Evolutionary conservation across 2,113 vertebrate genomes (phyloP).

Genomic region (Myodes glareolus): DNA sequence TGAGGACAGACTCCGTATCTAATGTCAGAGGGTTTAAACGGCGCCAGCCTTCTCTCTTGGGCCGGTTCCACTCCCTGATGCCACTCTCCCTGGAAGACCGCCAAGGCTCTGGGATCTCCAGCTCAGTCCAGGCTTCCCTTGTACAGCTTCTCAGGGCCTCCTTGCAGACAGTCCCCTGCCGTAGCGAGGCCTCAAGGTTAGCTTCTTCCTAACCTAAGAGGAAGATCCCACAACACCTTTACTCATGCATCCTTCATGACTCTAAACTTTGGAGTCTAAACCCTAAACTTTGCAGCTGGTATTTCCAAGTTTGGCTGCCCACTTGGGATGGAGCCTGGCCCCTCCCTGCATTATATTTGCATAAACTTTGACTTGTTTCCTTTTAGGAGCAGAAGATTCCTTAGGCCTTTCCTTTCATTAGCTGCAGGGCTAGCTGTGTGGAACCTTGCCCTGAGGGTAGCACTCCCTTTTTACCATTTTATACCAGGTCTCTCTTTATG

Average conservation of each 20-base stretch:
- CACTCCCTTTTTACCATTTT: neutral
- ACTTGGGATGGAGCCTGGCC: neutral
- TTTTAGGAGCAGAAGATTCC: neutral
- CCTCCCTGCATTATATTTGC: neutral
- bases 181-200: neutral
- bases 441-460: neutral
- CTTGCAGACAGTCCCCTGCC: neutral
- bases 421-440: neutral
- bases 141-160: neutral
- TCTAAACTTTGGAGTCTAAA: neutral
- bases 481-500: neutral
- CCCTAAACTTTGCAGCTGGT: neutral
- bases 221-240: neutral
- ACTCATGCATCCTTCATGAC: neutral
- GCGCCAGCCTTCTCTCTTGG: neutral
- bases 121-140: neutral
- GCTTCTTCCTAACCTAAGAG: neutral
- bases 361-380: neutral
- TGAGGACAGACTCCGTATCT: neutral
- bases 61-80: neutral
- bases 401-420: neutral
- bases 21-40: neutral
- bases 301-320: neutral
- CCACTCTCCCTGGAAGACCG: neutral
- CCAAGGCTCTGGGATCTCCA: neutral